A percentile compares a stretch with the other conserved stretches of the same genome.
These are phyloP conservation scores for Tetanocera ferruginea DNA, from an alignment of 2,888 invertebrate species.

Conservation along the genomic window DNA sequence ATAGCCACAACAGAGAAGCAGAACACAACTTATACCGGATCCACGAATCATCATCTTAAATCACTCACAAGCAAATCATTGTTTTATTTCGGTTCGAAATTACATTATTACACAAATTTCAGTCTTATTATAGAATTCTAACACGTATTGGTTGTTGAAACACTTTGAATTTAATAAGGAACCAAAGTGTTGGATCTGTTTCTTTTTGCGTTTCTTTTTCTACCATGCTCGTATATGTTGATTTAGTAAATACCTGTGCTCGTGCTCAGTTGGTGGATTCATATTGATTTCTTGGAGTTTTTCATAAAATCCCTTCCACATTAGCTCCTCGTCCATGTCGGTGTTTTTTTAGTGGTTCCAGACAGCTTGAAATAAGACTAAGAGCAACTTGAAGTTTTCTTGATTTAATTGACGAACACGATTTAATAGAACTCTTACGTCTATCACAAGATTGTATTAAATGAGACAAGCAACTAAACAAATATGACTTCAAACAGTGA, in stretches of 20 bases:
- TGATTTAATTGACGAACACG: background rate
- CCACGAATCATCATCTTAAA: constrained; percentile 7
- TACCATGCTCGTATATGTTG: background rate
- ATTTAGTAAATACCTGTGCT: constrained; percentile 72
- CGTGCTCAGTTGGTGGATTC: constrained; percentile 77
- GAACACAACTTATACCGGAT: constrained; percentile 33
- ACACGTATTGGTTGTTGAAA: too few species aligned
- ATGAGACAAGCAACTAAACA: background rate
- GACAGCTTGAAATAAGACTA: background rate
- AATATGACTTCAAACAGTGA: too few species aligned
- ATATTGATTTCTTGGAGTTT: constrained; percentile 75
- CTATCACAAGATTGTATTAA: background rate
- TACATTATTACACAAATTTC: background rate
- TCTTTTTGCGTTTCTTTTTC: too few species aligned
- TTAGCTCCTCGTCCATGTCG: constrained; percentile 76
- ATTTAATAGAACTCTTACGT: background rate
- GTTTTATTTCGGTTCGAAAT: background rate
- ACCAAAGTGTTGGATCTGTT: too few species aligned
- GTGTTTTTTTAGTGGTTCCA: background rate
- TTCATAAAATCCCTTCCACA: constrained; percentile 84
- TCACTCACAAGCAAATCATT: background rate
- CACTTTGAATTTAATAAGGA: too few species aligned
- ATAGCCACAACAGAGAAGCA: constrained; percentile 2
- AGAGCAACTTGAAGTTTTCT: constrained; percentile 2
- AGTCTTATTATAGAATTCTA: background rate